Percentiles rank a stretch among this genome's conserved stretches.
These are phyloP conservation scores for Xestia rhomboidea DNA, from an alignment of 2,888 invertebrate species.

Conservation along the genomic window DNA sequence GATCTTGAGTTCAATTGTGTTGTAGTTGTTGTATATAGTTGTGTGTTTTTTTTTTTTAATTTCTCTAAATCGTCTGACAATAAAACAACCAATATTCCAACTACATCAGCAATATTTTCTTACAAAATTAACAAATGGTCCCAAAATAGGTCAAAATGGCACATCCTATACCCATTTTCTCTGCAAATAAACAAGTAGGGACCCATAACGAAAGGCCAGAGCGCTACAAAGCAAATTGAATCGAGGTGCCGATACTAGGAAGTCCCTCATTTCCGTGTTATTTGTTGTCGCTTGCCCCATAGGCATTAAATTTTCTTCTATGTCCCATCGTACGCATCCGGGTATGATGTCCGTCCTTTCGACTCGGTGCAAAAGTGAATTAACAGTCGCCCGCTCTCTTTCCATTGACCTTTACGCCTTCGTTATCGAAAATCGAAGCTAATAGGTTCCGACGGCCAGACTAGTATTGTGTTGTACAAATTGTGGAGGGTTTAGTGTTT, in stretches of 20 bases:
- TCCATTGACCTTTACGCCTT: constrained; percentile 78
- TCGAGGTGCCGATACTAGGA: constrained; percentile 86
- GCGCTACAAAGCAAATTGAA: constrained; percentile 84
- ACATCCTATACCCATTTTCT: constrained; percentile 55
- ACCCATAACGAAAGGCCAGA: constrained; percentile 69
- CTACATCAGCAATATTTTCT: background rate
- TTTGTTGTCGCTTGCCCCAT: constrained; percentile 83
- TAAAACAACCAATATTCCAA: background rate
- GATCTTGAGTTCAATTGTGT: background rate
- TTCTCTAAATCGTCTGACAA: background rate
- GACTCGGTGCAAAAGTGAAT: constrained; percentile 81
- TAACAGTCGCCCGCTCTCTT: constrained; percentile 78
- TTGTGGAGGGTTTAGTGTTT: constrained; percentile 37
- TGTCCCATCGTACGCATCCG: constrained; percentile 79
- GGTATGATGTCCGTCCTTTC: constrained; percentile 78
- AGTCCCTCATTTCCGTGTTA: constrained; percentile 88
- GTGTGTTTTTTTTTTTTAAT: background rate
- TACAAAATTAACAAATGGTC: background rate
- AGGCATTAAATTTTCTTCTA: constrained; percentile 85
- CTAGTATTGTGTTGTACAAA: constrained; percentile 51
- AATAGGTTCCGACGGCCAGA: constrained; percentile 71
- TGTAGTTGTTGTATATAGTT: background rate
- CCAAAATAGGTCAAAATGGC: constrained; percentile 34
- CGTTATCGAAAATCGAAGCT: constrained; percentile 77
- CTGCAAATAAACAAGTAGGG: constrained; percentile 67